These are phyloP conservation scores for Sphaeramia orbicularis DNA, from an alignment of 2,797 vertebrate genomes.

Conservation along the genomic window DNA sequence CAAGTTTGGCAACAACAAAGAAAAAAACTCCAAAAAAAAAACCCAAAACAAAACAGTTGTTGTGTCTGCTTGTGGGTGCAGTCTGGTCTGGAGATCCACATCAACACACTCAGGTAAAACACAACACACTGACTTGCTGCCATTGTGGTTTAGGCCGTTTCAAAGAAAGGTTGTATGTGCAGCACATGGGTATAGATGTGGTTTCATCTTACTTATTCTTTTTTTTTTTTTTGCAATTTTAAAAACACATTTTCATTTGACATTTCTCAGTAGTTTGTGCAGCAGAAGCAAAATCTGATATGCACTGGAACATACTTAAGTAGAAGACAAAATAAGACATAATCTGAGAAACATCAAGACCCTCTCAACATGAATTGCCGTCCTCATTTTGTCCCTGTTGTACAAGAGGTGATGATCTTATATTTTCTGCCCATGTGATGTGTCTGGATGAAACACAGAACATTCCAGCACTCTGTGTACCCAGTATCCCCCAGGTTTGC, in stretches of 20 bases:
- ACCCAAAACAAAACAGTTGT: neutral
- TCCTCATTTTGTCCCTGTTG: conserved; percentile 4
- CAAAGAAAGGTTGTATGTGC: neutral
- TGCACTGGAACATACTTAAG: no score
- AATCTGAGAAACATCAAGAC: neutral
- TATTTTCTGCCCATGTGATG: conserved; percentile 29
- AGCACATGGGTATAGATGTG: neutral
- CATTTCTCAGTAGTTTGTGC: neutral
- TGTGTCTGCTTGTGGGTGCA: conserved; percentile 2
- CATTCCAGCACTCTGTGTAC: conserved; percentile 63
- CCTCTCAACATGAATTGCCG: conserved; percentile 6
- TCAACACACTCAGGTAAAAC: neutral
- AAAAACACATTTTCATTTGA: neutral
- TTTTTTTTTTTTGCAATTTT: neutral
- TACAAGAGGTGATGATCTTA: conserved; percentile 21
- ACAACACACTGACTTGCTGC: neutral
- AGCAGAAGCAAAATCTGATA: no score
- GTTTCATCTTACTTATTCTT: neutral
- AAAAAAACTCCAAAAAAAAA: no score
- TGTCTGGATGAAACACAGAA: conserved; percentile 54
- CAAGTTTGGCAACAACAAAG: neutral
- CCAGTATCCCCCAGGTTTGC: conserved; percentile 34
- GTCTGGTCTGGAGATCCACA: neutral
- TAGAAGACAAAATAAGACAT: neutral
- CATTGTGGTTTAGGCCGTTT: neutral